A percentile compares a stretch with the other conserved stretches of the same genome.
These are phyloP conservation scores for Balaeniceps rex DNA, from an alignment of 2,113 vertebrate genomes.

Conservation along the genomic window DNA sequence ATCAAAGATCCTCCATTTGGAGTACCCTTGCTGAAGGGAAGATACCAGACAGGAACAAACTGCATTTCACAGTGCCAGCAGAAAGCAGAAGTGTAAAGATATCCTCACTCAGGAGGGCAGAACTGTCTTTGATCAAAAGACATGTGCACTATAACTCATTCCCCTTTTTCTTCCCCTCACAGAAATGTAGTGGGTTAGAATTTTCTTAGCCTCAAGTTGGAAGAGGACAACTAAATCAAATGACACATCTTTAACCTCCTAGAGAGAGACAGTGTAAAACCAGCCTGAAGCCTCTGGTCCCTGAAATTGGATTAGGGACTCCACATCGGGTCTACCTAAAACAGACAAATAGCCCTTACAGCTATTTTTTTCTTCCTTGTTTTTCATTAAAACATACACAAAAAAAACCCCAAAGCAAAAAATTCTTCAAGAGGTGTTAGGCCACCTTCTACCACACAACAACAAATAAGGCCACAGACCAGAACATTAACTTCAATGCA, in stretches of 20 bases:
- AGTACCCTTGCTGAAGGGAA: neutral
- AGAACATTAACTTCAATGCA: neutral
- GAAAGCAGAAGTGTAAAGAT: neutral
- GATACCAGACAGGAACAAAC: neutral
- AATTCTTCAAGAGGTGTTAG: neutral
- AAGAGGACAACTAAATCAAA: neutral
- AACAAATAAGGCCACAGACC: neutral
- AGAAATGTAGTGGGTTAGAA: neutral
- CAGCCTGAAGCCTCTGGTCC: neutral
- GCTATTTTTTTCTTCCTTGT: neutral
- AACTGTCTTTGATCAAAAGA: neutral
- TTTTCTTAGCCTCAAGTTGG: neutral
- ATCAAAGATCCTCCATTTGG: neutral
- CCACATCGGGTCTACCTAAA: neutral
- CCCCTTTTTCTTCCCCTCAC: neutral
- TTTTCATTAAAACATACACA: neutral
- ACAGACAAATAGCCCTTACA: neutral
- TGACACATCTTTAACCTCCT: neutral
- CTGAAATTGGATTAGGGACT: slow-evolving; percentile 6
- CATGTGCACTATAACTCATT: fast-evolving
- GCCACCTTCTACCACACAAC: neutral
- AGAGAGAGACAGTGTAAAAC: neutral
- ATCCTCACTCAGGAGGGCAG: neutral
- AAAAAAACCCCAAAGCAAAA: neutral
- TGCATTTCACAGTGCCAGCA: neutral